A percentile compares a stretch with the other conserved stretches of the same genome.
These are phyloP conservation scores for Hippocampus guttulatus DNA, from an alignment of 2,113 vertebrate species.

Conservation along the genomic window DNA sequence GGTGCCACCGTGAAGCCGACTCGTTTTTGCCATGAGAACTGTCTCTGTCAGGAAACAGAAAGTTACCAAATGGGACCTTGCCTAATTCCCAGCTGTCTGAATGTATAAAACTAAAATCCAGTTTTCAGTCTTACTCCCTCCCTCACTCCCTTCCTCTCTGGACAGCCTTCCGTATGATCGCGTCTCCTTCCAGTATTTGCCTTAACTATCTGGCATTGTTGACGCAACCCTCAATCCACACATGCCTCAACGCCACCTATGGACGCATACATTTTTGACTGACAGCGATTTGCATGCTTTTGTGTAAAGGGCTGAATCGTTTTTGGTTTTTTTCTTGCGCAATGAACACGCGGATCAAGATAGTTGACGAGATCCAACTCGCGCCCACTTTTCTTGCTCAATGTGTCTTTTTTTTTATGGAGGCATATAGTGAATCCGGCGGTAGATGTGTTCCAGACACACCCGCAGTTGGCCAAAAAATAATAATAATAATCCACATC, in stretches of 20 bases:
- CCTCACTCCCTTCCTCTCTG: background rate
- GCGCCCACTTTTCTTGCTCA: background rate
- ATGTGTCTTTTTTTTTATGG: background rate
- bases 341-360: background rate
- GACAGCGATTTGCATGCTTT: background rate
- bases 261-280: background rate
- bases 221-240: background rate
- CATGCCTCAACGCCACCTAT: slow-evolving; percentile 1
- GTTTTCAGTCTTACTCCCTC: background rate
- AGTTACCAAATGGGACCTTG: background rate
- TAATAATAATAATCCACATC: too few species aligned
- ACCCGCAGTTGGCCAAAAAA: too few species aligned
- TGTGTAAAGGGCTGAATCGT: background rate
- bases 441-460: too few species aligned
- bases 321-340: background rate
- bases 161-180: background rate
- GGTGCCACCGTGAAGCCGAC: background rate
- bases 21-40: background rate
- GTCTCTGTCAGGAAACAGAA: background rate
- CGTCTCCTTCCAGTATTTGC: background rate
- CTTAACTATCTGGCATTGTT: background rate
- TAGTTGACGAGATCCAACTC: background rate
- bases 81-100: slow-evolving; percentile 9
- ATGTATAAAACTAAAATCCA: slow-evolving; percentile 4
- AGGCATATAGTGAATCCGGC: too few species aligned